Conservation (phyloP, 2,113 vertebrate species). For the Ammodytes dubius region DNA sequence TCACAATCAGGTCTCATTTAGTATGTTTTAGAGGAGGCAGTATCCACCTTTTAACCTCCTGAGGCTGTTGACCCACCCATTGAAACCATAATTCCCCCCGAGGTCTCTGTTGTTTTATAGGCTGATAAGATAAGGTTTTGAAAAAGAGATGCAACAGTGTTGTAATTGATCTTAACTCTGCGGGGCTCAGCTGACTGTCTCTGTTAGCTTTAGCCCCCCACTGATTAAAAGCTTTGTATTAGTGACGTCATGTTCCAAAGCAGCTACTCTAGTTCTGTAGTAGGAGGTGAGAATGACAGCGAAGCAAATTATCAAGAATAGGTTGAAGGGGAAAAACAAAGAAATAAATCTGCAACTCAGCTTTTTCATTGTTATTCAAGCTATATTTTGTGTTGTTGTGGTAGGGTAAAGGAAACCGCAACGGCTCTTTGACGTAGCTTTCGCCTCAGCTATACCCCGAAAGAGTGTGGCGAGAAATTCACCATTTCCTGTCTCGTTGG, state of each 20-base stretch:
- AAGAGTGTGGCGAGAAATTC: constrained; percentile 42
- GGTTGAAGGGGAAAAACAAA: not conserved
- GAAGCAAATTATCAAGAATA: not conserved
- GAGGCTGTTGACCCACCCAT: constrained; percentile 27
- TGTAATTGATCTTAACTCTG: constrained; percentile 33
- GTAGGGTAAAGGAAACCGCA: constrained; percentile 40
- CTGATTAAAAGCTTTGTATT: constrained; percentile 2
- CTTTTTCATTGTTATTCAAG: constrained; percentile 3
- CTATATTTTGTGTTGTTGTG: constrained; percentile 20
- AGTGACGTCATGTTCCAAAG: not conserved
- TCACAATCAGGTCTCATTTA: constrained; percentile 26
- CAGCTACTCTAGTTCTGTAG: not conserved
- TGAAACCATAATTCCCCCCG: not conserved
- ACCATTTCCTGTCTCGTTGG: constrained; percentile 34
- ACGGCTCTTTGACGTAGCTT: constrained; percentile 36
- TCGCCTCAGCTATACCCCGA: not conserved
- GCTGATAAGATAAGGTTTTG: constrained; percentile 58
- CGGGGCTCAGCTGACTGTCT: constrained; percentile 3
- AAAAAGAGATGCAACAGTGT: not conserved
- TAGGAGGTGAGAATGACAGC: too few species aligned
- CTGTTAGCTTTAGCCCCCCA: not conserved
- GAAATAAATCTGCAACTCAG: not conserved
- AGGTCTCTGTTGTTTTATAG: constrained; percentile 9
- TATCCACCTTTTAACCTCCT: not conserved
- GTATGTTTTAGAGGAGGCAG: constrained; percentile 23